Evolutionary conservation across 2,888 invertebrate genomes (phyloP).

Genomic region (Scelioninae gen. 2): DNA sequence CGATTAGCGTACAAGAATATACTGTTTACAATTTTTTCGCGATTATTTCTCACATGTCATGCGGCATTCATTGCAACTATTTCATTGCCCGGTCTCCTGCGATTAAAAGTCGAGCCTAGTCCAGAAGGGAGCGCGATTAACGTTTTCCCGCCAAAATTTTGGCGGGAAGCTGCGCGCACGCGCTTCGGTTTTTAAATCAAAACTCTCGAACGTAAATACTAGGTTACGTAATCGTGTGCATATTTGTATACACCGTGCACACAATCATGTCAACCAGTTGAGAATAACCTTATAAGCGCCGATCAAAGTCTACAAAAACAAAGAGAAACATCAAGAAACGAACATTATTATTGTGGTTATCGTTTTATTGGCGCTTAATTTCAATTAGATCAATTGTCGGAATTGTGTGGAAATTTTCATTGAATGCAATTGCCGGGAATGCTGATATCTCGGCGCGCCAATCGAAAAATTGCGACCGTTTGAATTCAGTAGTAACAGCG

Average conservation of each 20-base stretch:
- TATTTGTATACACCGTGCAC: slow-evolving; percentile 24
- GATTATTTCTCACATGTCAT: slow-evolving; percentile 20
- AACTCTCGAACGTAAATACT: slow-evolving; percentile 13
- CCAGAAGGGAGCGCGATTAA: not conserved
- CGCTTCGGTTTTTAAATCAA: not conserved
- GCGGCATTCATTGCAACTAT: slow-evolving; percentile 18
- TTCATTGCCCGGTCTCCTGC: slow-evolving; percentile 3
- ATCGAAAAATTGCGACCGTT: slow-evolving; percentile 1
- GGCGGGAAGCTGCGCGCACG: not conserved
- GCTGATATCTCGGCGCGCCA: slow-evolving; percentile 18
- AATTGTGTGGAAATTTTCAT: slow-evolving; percentile 57
- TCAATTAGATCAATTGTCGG: slow-evolving; percentile 59
- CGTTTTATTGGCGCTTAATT: slow-evolving; percentile 57
- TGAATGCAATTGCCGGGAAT: slow-evolving; percentile 47
- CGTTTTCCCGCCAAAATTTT: slow-evolving; percentile 4
- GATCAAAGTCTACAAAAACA: slow-evolving; percentile 60
- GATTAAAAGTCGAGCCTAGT: slow-evolving; percentile 24
- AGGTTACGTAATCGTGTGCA: slow-evolving; percentile 23
- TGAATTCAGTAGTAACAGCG: not conserved
- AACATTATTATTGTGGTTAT: slow-evolving; percentile 55
- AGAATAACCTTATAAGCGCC: slow-evolving; percentile 41
- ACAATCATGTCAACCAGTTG: slow-evolving; percentile 31
- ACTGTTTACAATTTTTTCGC: slow-evolving; percentile 14
- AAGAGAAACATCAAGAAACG: slow-evolving; percentile 54
- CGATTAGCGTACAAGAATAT: slow-evolving; percentile 6